Conservation (phyloP, 2,888 invertebrate genomes). For the Lasiommata megera region DNA sequence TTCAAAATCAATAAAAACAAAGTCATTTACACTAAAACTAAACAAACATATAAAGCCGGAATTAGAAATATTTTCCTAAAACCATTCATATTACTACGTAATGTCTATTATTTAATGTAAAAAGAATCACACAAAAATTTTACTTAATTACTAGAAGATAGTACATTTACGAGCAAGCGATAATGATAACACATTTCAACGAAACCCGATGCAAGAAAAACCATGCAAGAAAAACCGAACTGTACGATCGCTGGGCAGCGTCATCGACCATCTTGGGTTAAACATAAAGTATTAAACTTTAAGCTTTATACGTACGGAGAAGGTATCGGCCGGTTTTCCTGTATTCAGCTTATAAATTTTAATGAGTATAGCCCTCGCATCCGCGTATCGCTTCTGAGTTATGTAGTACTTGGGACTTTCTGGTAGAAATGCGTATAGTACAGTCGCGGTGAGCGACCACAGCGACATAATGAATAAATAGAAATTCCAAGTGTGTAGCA, state of each 20-base stretch:
- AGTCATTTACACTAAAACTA: too few relatives aligned
- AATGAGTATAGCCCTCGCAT: conserved; percentile 56
- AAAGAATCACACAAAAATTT: too few relatives aligned
- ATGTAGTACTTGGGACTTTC: conserved; percentile 67
- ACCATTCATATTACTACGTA: too few relatives aligned
- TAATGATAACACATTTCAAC: too few relatives aligned
- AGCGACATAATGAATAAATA: conserved; percentile 55
- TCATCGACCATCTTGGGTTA: background rate
- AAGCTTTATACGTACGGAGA: conserved; percentile 52
- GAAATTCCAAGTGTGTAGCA: conserved; percentile 64
- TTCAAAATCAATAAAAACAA: too few relatives aligned
- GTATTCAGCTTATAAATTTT: conserved; percentile 59
- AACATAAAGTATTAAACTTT: conserved; percentile 7
- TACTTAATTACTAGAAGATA: too few relatives aligned
- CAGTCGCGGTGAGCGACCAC: conserved; percentile 50
- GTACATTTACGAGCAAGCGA: too few relatives aligned
- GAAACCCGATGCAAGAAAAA: too few relatives aligned
- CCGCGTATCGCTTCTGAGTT: conserved; percentile 53
- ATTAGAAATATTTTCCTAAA: too few relatives aligned
- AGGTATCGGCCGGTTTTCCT: conserved; percentile 52
- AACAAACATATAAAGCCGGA: too few relatives aligned
- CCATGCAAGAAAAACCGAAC: too few relatives aligned
- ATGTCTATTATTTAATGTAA: too few relatives aligned
- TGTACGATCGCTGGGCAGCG: background rate
- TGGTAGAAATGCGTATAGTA: conserved; percentile 51